Evolutionary conservation across 2,888 invertebrate species (phyloP).

Genomic region (Melinaea marsaeus): DNA sequence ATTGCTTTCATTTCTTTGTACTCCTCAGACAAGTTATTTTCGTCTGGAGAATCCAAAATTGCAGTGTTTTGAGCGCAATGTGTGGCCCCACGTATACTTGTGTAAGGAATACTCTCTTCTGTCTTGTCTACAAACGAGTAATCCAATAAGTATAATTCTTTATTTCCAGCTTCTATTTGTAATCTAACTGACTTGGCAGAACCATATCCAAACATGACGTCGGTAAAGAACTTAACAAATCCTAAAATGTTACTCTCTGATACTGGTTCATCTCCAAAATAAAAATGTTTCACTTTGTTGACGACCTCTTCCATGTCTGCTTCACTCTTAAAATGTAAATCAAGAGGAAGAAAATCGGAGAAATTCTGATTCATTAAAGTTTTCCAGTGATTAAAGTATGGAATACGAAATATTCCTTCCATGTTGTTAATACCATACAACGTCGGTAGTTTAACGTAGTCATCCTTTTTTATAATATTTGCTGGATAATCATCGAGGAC

Average conservation of each 20-base stretch:
- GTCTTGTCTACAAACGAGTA: conserved; percentile 43
- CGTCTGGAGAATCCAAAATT: conserved; percentile 36
- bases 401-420: conserved; percentile 36
- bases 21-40: conserved; percentile 25
- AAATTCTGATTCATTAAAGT: conserved; percentile 45
- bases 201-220: conserved; percentile 48
- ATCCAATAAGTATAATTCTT: conserved; percentile 48
- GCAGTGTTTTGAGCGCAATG: conserved; percentile 42
- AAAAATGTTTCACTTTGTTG: conserved; percentile 38
- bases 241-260: conserved; percentile 36
- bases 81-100: conserved; percentile 29
- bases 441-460: conserved; percentile 41
- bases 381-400: conserved; percentile 39
- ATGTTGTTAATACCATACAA: conserved; percentile 44
- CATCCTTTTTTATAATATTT: conserved; percentile 38
- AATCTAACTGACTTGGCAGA: conserved; percentile 40
- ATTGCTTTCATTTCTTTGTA: conserved; percentile 30
- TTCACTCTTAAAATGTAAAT: conserved; percentile 42
- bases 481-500: conserved; percentile 43
- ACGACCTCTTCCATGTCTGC: conserved; percentile 41
- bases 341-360: conserved; percentile 45
- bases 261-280: conserved; percentile 40
- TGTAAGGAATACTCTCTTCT: conserved; percentile 35
- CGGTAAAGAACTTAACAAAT: conserved; percentile 47
- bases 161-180: conserved; percentile 42